Evolutionary conservation across 2,888 invertebrate species (phyloP).

Genomic region (Mesoligia furuncula): DNA sequence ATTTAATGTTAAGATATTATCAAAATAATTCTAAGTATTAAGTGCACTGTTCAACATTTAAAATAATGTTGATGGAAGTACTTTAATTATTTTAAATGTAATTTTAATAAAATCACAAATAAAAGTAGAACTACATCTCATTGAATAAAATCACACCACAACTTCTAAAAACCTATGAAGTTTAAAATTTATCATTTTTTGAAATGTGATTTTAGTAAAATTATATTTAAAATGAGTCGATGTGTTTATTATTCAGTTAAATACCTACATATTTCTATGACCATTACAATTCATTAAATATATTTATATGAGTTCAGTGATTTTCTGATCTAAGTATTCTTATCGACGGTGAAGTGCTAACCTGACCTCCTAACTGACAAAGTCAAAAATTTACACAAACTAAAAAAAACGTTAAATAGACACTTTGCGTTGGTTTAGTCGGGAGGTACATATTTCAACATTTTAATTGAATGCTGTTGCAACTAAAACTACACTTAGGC

Average conservation of each 20-base stretch:
- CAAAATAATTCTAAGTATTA: conserved; percentile 69
- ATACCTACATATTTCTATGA: conserved; percentile 47
- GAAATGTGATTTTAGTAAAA: conserved; percentile 18
- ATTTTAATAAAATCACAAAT: conserved; percentile 34
- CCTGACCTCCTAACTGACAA: too few relatives aligned
- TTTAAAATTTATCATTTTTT: neutral
- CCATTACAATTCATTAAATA: conserved; percentile 48
- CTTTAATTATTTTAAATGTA: conserved; percentile 35
- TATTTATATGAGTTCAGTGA: conserved; percentile 49
- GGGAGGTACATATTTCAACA: too few relatives aligned
- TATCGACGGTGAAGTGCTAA: too few relatives aligned
- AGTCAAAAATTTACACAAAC: too few relatives aligned
- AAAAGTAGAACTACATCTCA: neutral
- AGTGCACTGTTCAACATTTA: conserved; percentile 60
- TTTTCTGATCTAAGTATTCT: conserved; percentile 52
- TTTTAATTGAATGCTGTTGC: too few relatives aligned
- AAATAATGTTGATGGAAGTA: conserved; percentile 50
- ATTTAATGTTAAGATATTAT: conserved; percentile 70
- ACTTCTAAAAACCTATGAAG: conserved; percentile 13
- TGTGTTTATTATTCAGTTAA: conserved; percentile 60
- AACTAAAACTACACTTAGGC: too few relatives aligned
- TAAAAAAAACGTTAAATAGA: too few relatives aligned
- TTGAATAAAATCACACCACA: neutral
- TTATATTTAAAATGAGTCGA: conserved; percentile 31
- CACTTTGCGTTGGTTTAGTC: too few relatives aligned